Evolutionary conservation across 2,888 invertebrate genomes (phyloP), one percentile per base, ranked within the genome.

Genomic region (Eupithecia abbreviata): DNA sequence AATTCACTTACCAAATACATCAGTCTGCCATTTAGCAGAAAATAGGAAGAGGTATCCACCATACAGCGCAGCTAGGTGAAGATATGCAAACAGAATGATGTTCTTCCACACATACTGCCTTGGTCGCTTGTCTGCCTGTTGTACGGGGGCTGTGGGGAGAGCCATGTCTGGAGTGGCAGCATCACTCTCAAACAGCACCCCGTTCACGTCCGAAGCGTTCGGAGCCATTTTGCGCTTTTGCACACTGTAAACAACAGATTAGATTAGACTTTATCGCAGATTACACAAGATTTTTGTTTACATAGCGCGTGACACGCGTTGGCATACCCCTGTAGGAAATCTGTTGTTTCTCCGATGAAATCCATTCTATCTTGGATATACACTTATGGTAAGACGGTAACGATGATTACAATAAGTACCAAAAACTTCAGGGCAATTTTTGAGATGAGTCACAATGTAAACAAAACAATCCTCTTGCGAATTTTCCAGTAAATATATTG

Each of bases 91-190:
- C 1, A 97, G 95, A n/a, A 97, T 90, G 71, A 98, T 97, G 88
- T 98, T 98, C 82, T 97, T 96, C 98, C 98, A 98, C 9, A 98
- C 98, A 70, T 97, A 90, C 87, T 96, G 92, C 58, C 95, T 87
- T 77, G 96, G 96, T 67, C 95, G 91, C 77, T 94, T 93, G 76
- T 96, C 96, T 0, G 96, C 96, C 82, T 90, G 90, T 78, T 90
- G 89, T n/a, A 93, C 86, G 13, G 94, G 91, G n/a, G 90, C 76
- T 12, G 81, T 87, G 4, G 89, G 83, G 13, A 95, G 88, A 0
- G 92, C 95, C 84, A 95, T 82, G 81, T 95, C 95, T 4, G 93
- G 90, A 12, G 95, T 95, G 0, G 90, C 89, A 13, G 93, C 95
- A 78, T 95, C 95, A 43, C 87, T 90, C 84, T 95, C 95, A 79